A percentile compares a stretch with the other conserved stretches of the same genome.
These are phyloP conservation scores for Acronicta aceris DNA, from an alignment of 2,888 invertebrate species.

Conservation along the genomic window DNA sequence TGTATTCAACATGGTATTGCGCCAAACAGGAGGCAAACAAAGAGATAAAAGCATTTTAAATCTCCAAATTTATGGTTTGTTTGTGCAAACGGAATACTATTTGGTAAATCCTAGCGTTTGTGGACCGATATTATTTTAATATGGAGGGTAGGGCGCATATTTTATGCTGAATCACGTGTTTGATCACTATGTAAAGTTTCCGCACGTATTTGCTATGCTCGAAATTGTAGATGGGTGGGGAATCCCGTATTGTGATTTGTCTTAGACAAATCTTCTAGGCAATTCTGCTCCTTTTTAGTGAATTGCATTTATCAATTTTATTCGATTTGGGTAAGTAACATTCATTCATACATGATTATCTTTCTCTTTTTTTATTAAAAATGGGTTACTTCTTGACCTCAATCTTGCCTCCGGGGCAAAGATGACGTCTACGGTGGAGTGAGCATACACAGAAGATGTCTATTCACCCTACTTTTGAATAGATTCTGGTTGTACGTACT, in stretches of 20 bases:
- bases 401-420: no score
- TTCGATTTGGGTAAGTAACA: no score
- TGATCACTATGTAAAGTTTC: slow-evolving; percentile 39
- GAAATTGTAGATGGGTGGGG: slow-evolving; percentile 12
- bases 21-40: slow-evolving; percentile 74
- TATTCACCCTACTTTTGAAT: no score
- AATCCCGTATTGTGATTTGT: not conserved
- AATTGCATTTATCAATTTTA: no score
- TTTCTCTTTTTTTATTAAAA: no score
- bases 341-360: no score
- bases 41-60: slow-evolving; percentile 82
- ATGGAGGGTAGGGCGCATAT: slow-evolving; percentile 54
- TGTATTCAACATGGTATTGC: slow-evolving; percentile 69
- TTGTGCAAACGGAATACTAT: slow-evolving; percentile 81
- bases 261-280: not conserved
- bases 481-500: no score
- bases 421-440: no score
- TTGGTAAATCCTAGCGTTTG: slow-evolving; percentile 62
- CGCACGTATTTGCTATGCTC: slow-evolving; percentile 16
- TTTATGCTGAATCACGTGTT: slow-evolving; percentile 58
- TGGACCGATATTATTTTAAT: slow-evolving; percentile 77
- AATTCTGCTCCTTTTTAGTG: slow-evolving; percentile 1
- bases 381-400: no score
- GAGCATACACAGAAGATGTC: no score
- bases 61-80: slow-evolving; percentile 82